phyloP scores from a whole-genome alignment of 2,797 vertebrate species.

The Acestrorhynchus altus region DNA sequence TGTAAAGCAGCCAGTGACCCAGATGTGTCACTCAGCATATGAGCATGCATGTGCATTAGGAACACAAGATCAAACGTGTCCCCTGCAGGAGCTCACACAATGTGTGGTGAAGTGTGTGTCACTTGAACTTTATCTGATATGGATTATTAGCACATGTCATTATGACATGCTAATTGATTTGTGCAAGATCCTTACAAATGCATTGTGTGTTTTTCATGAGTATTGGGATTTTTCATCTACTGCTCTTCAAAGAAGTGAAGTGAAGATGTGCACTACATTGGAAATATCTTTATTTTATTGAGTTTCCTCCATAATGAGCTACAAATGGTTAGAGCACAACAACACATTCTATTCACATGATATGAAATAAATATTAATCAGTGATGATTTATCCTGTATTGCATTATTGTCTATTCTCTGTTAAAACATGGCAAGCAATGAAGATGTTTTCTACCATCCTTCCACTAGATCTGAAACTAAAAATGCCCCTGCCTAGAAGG shows the following conservation, averaged over 20 bases:
- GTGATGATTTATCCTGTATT: background rate
- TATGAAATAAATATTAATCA: background rate
- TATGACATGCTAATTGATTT: slow-evolving; percentile 48
- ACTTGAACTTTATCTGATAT: slow-evolving; percentile 43
- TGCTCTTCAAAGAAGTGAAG: slow-evolving; percentile 12
- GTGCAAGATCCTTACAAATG: slow-evolving; percentile 11
- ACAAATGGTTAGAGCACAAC: background rate
- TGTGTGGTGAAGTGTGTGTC: slow-evolving; percentile 35
- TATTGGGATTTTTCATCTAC: slow-evolving; percentile 26
- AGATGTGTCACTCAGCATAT: slow-evolving; percentile 18
- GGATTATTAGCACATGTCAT: slow-evolving; percentile 36
- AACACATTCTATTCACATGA: background rate
- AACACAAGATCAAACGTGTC: slow-evolving; percentile 36
- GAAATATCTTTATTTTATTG: background rate
- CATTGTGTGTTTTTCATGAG: slow-evolving; percentile 20
- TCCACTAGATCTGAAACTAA: background rate
- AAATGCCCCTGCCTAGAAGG: too few species aligned
- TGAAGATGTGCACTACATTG: background rate
- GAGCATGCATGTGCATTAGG: background rate
- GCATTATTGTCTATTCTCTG: background rate
- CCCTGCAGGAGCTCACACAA: slow-evolving; percentile 29
- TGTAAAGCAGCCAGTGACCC: slow-evolving; percentile 42
- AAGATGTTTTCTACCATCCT: background rate
- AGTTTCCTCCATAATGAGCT: too few species aligned
- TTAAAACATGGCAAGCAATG: background rate